phyloP scores from a whole-genome alignment of 1,140 invertebrate genomes.

The Caenorhabditis inopinata region DNA sequence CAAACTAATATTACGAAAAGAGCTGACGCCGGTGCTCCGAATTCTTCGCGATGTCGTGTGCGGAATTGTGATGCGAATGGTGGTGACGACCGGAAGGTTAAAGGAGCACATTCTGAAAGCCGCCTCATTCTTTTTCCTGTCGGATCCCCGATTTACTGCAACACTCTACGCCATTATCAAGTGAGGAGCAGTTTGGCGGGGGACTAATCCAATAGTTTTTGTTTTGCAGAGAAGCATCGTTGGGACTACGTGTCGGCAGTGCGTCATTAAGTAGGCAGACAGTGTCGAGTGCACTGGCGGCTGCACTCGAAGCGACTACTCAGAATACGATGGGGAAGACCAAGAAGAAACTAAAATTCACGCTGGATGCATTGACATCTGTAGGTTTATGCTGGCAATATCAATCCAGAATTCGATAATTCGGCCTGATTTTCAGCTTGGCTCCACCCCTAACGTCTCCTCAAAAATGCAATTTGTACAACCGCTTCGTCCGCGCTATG shows the following conservation, averaged over 20 bases:
- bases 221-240: neutral
- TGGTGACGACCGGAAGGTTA: neutral
- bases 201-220: too few species aligned
- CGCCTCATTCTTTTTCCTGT: neutral
- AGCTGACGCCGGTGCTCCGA: neutral
- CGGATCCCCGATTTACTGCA: neutral
- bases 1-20: neutral
- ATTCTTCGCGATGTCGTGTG: slow-evolving; percentile 1
- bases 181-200: neutral
- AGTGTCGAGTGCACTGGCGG: neutral
- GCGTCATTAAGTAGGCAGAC: neutral
- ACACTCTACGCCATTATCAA: neutral
- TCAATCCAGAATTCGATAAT: neutral
- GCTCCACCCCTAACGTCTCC: neutral
- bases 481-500: neutral
- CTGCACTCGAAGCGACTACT: slow-evolving; percentile 9
- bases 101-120: neutral
- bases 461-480: slow-evolving; percentile 25
- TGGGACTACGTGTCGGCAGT: neutral
- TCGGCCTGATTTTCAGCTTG: neutral
- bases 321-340: neutral
- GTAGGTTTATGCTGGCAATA: neutral
- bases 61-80: slow-evolving; percentile 25
- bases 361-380: slow-evolving; percentile 10
- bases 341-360: neutral